A percentile compares a stretch with the other conserved stretches of the same genome.
Conservation (phyloP, 1,140 invertebrate species). For the Parapsyche elsis region DNA sequence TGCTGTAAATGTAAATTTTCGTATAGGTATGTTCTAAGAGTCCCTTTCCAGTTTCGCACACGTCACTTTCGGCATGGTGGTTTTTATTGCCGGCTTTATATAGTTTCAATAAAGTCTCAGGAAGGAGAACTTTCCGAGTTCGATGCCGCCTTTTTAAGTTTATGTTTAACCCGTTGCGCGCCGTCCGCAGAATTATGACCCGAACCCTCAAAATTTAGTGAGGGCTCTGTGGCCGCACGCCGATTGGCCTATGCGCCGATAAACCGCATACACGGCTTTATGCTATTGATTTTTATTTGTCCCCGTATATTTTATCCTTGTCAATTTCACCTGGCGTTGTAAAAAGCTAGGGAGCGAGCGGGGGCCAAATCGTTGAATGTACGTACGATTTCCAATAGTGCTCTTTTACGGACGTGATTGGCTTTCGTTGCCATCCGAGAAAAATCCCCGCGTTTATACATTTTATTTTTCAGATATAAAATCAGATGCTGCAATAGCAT, state of each 20-base stretch:
- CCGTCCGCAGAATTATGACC: slow-evolving; percentile 19
- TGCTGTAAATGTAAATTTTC: not conserved
- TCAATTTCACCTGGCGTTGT: slow-evolving; percentile 23
- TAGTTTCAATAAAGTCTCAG: slow-evolving; percentile 6
- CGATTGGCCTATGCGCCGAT: slow-evolving; percentile 31
- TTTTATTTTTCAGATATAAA: too few species aligned
- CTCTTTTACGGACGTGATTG: slow-evolving; percentile 3
- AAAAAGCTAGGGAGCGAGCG: not conserved
- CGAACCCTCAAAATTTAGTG: slow-evolving; percentile 28
- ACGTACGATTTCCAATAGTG: not conserved
- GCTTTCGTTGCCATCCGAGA: not conserved
- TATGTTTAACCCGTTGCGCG: slow-evolving; percentile 25
- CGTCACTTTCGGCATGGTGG: not conserved
- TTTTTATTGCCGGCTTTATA: slow-evolving; percentile 7
- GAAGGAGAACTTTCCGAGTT: not conserved
- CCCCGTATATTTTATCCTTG: slow-evolving; percentile 30
- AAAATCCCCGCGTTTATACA: not conserved
- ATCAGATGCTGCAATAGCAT: not conserved
- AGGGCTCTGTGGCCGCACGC: not conserved
- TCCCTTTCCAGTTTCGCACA: too few species aligned
- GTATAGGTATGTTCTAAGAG: not conserved
- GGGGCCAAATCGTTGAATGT: too few species aligned
- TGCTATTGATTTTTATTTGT: slow-evolving; percentile 32
- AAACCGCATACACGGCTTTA: slow-evolving; percentile 31
- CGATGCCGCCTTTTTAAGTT: not conserved